These are phyloP conservation scores for Formica exsecta DNA, from an alignment of 1,140 invertebrate genomes.

Conservation along the genomic window DNA sequence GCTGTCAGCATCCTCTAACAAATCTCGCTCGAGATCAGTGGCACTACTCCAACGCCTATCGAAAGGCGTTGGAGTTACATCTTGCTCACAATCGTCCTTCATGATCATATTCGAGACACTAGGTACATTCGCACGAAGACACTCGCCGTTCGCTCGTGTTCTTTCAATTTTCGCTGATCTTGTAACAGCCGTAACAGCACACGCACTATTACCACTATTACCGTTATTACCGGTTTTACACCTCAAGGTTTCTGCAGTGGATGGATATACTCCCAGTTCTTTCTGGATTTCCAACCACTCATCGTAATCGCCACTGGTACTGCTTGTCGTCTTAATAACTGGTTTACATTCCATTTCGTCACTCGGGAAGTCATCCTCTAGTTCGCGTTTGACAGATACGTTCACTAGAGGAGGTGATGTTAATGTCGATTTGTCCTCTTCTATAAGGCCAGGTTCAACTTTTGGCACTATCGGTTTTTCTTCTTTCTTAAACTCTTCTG, in stretches of 20 bases:
- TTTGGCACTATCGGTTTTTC: constrained; percentile 84
- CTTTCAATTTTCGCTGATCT: constrained; percentile 78
- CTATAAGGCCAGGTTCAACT: constrained; percentile 80
- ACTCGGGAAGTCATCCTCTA: constrained; percentile 82
- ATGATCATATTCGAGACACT: constrained; percentile 68
- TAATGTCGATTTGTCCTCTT: constrained; percentile 74
- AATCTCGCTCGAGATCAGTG: constrained; percentile 83
- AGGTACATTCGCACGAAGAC: constrained; percentile 68
- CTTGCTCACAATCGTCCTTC: constrained; percentile 76
- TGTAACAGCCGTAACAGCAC: constrained; percentile 63
- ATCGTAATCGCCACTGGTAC: constrained; percentile 87
- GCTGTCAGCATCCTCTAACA: constrained; percentile 83
- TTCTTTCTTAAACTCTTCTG: constrained; percentile 85
- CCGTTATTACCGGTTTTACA: constrained; percentile 79
- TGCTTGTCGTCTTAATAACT: constrained; percentile 80
- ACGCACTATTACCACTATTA: constrained; percentile 71
- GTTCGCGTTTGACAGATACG: constrained; percentile 84
- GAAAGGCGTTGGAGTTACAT: constrained; percentile 54
- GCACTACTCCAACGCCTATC: constrained; percentile 79
- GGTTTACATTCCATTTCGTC: constrained; percentile 81
- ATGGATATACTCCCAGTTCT: constrained; percentile 88
- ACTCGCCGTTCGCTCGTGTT: constrained; percentile 84
- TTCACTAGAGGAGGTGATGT: constrained; percentile 73
- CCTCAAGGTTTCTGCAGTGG: constrained; percentile 79
- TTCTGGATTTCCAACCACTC: constrained; percentile 91